phyloP scores from a whole-genome alignment of 2,797 vertebrate genomes.

The Xerus rutilus region DNA sequence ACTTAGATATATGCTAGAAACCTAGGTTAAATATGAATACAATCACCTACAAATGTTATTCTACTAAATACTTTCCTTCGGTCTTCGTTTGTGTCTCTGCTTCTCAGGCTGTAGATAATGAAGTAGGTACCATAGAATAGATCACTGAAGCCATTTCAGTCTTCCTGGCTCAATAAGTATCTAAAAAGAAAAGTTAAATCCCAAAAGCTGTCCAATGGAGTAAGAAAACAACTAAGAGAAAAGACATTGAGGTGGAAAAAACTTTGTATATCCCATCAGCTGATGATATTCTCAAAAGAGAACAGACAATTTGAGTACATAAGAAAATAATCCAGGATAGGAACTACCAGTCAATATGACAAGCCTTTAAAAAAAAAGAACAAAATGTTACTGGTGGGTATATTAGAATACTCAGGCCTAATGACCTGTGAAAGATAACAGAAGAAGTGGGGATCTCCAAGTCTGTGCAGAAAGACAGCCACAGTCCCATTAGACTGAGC shows the following conservation, averaged over 20 bases:
- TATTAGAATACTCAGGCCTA: not conserved
- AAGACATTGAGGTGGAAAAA: not conserved
- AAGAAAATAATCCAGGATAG: not conserved
- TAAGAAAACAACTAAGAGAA: not conserved
- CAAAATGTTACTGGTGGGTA: not conserved
- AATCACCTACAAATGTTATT: not conserved
- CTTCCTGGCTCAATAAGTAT: not conserved
- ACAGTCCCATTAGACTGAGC: not conserved
- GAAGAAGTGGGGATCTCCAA: not conserved
- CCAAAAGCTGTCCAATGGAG: conserved; percentile 9
- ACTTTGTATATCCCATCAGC: not conserved
- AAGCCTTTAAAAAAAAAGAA: not conserved
- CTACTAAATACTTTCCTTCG: not conserved
- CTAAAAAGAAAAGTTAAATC: conserved; percentile 5
- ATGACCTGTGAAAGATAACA: not conserved
- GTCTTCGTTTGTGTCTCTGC: not conserved
- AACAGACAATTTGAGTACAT: not conserved
- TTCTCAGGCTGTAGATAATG: not conserved
- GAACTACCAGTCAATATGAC: not conserved
- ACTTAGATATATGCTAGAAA: not conserved
- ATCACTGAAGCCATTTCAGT: not conserved
- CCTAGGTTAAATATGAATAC: too few relatives aligned
- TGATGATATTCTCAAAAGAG: not conserved
- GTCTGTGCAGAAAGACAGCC: not conserved
- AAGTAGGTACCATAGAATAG: not conserved